Percentiles rank a stretch among this genome's conserved stretches.
Conservation (phyloP, 2,113 vertebrate species). For the Forbesichthys papilliferus region DNA sequence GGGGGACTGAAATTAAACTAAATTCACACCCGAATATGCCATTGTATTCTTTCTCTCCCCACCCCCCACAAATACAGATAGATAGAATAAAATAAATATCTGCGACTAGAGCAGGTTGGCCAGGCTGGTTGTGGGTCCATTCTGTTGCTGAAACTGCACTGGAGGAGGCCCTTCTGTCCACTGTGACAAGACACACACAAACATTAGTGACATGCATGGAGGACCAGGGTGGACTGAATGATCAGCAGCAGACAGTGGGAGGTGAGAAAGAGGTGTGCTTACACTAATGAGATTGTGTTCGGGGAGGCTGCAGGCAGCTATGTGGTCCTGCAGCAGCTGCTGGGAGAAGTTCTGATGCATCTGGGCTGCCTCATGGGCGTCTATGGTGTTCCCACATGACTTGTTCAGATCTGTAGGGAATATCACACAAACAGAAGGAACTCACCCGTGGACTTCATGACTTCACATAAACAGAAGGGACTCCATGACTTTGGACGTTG, state of each 20-base stretch:
- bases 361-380: constrained; percentile 94
- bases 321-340: constrained; percentile 94
- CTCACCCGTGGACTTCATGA: too few relatives aligned
- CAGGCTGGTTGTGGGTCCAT: constrained; percentile 94
- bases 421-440: neutral
- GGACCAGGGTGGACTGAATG: constrained; percentile 2
- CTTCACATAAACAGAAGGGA: too few relatives aligned
- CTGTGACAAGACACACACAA: constrained; percentile 63
- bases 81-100: too few relatives aligned
- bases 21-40: too few relatives aligned
- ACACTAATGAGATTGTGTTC: constrained; percentile 98
- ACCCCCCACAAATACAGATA: too few relatives aligned
- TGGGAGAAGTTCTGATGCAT: constrained; percentile 99
- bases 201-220: too few relatives aligned
- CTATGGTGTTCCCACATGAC: constrained; percentile 93
- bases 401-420: constrained; percentile 86
- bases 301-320: constrained; percentile 93
- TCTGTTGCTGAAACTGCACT: constrained; percentile 94
- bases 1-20: neutral
- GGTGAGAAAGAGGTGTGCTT: constrained; percentile 11
- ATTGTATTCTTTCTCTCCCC: too few relatives aligned
- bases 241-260: neutral
- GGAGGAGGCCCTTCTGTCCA: constrained; percentile 96
- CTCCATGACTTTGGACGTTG: too few relatives aligned
- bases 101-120: constrained; percentile 81